Evolutionary conservation across 1,140 invertebrate species (phyloP).

Genomic region (Lithobius niger): DNA sequence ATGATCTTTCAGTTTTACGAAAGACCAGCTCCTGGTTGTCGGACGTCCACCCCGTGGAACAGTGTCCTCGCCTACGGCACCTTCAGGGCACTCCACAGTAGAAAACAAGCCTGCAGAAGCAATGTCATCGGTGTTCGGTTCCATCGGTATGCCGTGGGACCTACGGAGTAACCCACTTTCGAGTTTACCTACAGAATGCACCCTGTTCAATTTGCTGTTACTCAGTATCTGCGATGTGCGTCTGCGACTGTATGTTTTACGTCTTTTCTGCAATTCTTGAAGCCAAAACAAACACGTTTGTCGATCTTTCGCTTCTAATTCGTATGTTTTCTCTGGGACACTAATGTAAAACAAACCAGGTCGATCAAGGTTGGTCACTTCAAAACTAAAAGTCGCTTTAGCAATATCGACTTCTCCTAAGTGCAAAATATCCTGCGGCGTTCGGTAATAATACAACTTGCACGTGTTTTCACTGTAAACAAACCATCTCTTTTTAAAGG

Average conservation of each 20-base stretch:
- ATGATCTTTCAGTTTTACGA: neutral
- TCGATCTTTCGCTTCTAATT: constrained; percentile 7
- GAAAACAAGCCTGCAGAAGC: neutral
- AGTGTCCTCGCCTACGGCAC: neutral
- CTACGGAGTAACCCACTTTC: neutral
- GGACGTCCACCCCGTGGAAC: neutral
- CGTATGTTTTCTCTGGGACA: neutral
- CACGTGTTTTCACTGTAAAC: neutral
- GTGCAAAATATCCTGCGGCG: neutral
- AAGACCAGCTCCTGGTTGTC: neutral
- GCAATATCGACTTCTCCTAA: neutral
- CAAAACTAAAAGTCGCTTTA: neutral
- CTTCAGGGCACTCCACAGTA: neutral
- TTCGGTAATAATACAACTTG: neutral
- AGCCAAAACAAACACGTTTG: constrained; percentile 7
- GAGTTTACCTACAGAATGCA: constrained; percentile 1
- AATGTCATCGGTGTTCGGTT: neutral
- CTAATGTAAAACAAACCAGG: constrained; percentile 2
- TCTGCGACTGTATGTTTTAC: neutral
- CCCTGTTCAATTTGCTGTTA: neutral
- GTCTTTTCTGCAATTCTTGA: constrained; percentile 4
- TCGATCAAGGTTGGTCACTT: neutral
- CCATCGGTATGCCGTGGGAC: neutral
- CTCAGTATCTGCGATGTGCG: neutral
- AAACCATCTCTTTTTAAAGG: neutral